Evolutionary conservation across 1,140 invertebrate genomes (phyloP), one percentile per base, ranked within the genome.

Genomic region (Uloborus diversus): DNA sequence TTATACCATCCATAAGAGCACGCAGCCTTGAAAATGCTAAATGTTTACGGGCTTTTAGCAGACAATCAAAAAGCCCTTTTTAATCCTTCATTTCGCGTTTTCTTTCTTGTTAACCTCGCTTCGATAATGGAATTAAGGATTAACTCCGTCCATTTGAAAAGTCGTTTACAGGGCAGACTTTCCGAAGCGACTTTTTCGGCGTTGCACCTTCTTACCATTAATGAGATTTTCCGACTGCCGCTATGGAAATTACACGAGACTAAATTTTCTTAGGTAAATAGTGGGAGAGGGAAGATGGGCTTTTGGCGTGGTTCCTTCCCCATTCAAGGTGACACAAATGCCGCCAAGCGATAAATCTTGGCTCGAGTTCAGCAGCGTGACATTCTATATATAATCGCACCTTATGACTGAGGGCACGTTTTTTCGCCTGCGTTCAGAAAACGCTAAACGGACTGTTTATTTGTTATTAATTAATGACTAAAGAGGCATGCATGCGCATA

Each of bases 41-140:
- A n/a, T n/a, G n/a, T n/a, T n/a, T n/a, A n/a, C n/a, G n/a, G n/a
- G n/a, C n/a, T n/a, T n/a, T n/a, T n/a, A n/a, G n/a, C n/a, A n/a
- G n/a, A n/a, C n/a, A n/a, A n/a, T n/a, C n/a, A n/a, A n/a, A n/a
- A n/a, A n/a, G n/a, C n/a, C n/a, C n/a, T n/a, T n/a, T n/a, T n/a
- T n/a, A n/a, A n/a, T n/a, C n/a, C n/a, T n/a, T n/a, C n/a, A n/a
- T n/a, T n/a, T n/a, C n/a, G n/a, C n/a, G n/a, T n/a, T n/a, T n/a
- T n/a, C n/a, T n/a, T n/a, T n/a, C n/a, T n/a, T n/a, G n/a, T n/a
- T n/a, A n/a, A n/a, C n/a, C n/a, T n/a, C n/a, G n/a, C 37, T 17
- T n/a, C 49, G 7, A 11, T 69, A 69, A 69, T 69, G 30, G 66
- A 69, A 69, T 69, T 69, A 69, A 5, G 66, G 66, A 69, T 69